Percentiles rank a stretch among this genome's conserved stretches.
These are phyloP conservation scores for Drosophila subsilvestris DNA, from an alignment of 2,888 invertebrate species.

Conservation along the genomic window DNA sequence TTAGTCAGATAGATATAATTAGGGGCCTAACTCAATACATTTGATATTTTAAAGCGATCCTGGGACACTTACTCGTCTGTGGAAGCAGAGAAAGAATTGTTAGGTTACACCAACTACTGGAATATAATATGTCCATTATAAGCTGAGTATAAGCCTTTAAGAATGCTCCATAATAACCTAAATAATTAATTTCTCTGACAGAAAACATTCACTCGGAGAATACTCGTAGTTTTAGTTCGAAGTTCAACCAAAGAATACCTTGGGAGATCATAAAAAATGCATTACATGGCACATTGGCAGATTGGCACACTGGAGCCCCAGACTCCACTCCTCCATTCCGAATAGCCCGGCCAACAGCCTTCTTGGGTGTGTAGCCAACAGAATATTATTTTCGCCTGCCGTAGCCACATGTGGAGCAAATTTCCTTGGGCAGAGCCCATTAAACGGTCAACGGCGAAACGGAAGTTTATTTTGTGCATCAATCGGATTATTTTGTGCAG, in stretches of 20 bases:
- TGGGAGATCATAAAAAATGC: neutral
- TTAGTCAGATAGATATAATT: too few species aligned
- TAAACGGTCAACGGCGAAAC: conserved; percentile 22
- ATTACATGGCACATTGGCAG: neutral
- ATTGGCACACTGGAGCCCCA: neutral
- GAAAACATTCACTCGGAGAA: neutral
- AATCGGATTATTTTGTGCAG: conserved; percentile 31
- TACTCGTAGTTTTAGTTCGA: neutral
- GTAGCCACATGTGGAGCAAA: neutral
- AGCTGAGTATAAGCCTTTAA: neutral
- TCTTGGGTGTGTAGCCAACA: neutral
- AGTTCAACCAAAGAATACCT: neutral
- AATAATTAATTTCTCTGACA: neutral
- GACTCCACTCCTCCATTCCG: neutral
- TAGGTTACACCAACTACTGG: too few species aligned
- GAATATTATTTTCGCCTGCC: neutral
- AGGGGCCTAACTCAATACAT: too few species aligned
- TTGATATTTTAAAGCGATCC: too few species aligned
- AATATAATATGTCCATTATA: neutral
- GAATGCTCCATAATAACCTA: neutral
- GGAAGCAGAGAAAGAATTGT: too few species aligned
- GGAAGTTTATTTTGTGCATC: conserved; percentile 41
- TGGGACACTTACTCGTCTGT: too few species aligned
- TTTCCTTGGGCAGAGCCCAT: conserved; percentile 8
- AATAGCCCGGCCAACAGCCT: neutral